Base-by-base conservation (phyloP, 1,140 invertebrate genomes). In the Lanistes nyassanus region DNA sequence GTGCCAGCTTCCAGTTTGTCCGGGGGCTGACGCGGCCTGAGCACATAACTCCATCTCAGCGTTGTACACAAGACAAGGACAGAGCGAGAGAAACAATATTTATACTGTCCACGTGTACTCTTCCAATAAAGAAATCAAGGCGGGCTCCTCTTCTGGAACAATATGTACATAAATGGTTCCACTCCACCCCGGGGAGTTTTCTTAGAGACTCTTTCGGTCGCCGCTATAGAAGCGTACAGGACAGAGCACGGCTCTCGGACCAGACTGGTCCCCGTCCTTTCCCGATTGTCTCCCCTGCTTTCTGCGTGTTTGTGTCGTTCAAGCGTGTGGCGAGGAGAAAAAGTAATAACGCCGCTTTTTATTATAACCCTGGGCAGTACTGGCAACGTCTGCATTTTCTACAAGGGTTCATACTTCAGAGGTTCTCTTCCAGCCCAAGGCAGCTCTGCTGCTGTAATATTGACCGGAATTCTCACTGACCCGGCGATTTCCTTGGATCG, bases 161-260 rank as follows among this genome's bases (percentile, higher is more conserved):
- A 31, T 31, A 31, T 60, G 56, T 60, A 60, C 56, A 3, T 60
- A 60, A 60, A 60, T 60, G 56, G 56, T 60, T 31, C 56, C 9
- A 60, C 13, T 26, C 56, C 56, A 1, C 56, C 29, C 1, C n/a
- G n/a, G 56, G 56, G 23, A 1, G 13, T 26, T 60, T 60, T 60
- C 29, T 60, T 60, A n/a, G 23, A 9, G 29, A 60, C 56, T 11
- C 29, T 31, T 60, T 60, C 56, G 0, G 56, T 9, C 23, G n/a
- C 11, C 11, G 13, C 56, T 53, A 53, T 53, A 11, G 13, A n/a
- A n/a, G n/a, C n/a, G n/a, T n/a, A n/a, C n/a, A n/a, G n/a, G n/a
- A n/a, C n/a, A n/a, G n/a, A n/a, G n/a, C n/a, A n/a, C n/a, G n/a
- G 23, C 56, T 31, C 21, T 11, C 23, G n/a, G 56, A 9, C 3